Conservation (phyloP, 1,140 invertebrate genomes). For the Araneus ventricosus region DNA sequence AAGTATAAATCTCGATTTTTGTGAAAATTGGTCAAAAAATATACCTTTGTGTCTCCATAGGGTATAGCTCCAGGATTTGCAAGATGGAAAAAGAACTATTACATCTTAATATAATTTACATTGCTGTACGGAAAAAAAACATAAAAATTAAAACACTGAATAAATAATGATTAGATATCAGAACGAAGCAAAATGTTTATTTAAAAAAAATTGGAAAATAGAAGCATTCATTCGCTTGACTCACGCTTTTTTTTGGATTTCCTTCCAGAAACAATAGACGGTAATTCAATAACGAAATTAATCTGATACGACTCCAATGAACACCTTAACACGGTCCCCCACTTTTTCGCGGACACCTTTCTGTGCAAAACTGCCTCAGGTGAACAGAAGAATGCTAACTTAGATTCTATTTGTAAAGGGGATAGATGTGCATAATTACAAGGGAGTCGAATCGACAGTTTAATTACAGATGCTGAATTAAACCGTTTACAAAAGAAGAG, state of each 20-base stretch:
- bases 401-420: conserved; percentile 25
- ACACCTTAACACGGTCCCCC: not conserved
- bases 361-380: conserved; percentile 15
- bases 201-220: not conserved
- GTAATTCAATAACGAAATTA: conserved; percentile 51
- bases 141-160: too few relatives aligned
- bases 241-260: not conserved
- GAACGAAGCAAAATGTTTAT: too few relatives aligned
- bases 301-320: not conserved
- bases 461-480: conserved; percentile 48
- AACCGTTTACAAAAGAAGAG: not conserved
- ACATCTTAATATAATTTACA: too few relatives aligned
- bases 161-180: too few relatives aligned
- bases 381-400: not conserved
- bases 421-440: conserved; percentile 26
- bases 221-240: not conserved
- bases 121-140: too few relatives aligned
- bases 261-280: not conserved
- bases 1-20: too few relatives aligned
- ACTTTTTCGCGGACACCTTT: not conserved
- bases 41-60: too few relatives aligned
- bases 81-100: too few relatives aligned
- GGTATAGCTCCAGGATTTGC: too few relatives aligned
- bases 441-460: not conserved
- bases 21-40: too few relatives aligned